Evolutionary conservation across 2,797 vertebrate species (phyloP).

Genomic region (Euthynnus affinis): DNA sequence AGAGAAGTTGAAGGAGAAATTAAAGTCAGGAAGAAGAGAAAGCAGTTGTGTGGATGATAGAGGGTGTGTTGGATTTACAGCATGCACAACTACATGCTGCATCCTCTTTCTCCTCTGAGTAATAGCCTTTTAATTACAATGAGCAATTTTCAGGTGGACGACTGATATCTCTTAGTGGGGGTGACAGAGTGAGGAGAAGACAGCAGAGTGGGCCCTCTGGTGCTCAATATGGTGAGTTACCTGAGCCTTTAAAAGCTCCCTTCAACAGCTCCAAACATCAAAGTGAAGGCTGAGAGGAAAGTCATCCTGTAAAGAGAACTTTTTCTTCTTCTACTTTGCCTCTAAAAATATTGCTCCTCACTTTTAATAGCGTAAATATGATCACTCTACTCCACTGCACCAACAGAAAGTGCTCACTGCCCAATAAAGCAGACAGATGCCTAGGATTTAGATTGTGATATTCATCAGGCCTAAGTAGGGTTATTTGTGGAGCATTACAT

Average conservation of each 20-base stretch:
- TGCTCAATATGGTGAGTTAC: slow-evolving; percentile 39
- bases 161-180: slow-evolving; percentile 42
- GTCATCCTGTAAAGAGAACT: slow-evolving; percentile 32
- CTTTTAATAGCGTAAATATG: slow-evolving; percentile 43
- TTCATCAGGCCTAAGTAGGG: slow-evolving; percentile 45
- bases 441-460: slow-evolving; percentile 22
- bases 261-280: background rate
- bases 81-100: slow-evolving; percentile 47
- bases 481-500: slow-evolving; percentile 64
- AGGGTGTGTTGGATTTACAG: background rate
- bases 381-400: slow-evolving; percentile 1
- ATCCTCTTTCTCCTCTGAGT: slow-evolving; percentile 46
- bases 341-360: slow-evolving; percentile 35
- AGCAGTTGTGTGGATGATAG: background rate
- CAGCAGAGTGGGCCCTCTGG: slow-evolving; percentile 69
- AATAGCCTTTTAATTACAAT: slow-evolving; percentile 70
- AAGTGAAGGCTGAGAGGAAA: slow-evolving; percentile 23
- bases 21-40: slow-evolving; percentile 22
- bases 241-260: background rate
- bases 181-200: slow-evolving; percentile 14
- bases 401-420: slow-evolving; percentile 13
- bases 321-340: slow-evolving; percentile 13
- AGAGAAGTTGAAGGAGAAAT: slow-evolving; percentile 52
- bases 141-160: slow-evolving; percentile 52
- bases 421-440: slow-evolving; percentile 53